Conservation (phyloP, 1,140 invertebrate genomes). For the Copidosoma floridanum region DNA sequence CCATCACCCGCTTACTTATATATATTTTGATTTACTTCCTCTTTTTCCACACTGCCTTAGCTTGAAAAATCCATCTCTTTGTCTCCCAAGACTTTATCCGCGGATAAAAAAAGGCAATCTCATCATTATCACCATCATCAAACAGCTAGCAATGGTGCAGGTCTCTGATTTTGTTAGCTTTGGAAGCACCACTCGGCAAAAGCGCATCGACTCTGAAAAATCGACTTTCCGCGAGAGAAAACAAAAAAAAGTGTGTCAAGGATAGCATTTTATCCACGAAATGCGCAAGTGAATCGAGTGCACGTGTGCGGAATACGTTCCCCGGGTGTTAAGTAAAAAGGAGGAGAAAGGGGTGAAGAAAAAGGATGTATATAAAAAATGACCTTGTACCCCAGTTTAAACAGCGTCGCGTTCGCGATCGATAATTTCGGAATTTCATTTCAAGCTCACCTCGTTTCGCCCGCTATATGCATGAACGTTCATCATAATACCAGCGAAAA, state of each 20-base stretch:
- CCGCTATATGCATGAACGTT: too few relatives aligned
- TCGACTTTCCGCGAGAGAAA: neutral
- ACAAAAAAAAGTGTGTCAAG: conserved; percentile 10
- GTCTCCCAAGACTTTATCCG: too few relatives aligned
- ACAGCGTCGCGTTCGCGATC: neutral
- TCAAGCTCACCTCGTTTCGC: too few relatives aligned
- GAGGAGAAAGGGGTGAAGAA: too few relatives aligned
- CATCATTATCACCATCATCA: too few relatives aligned
- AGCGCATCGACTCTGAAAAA: neutral
- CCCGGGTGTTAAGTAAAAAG: too few relatives aligned
- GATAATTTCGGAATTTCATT: neutral
- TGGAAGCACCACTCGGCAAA: too few relatives aligned
- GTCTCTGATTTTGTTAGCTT: too few relatives aligned
- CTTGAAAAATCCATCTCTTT: too few relatives aligned
- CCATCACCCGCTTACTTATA: too few relatives aligned
- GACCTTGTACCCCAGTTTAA: conserved; percentile 2
- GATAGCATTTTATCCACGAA: neutral
- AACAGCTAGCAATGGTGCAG: too few relatives aligned
- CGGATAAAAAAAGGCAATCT: neutral
- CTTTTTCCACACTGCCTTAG: neutral
- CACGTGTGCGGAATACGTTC: neutral
- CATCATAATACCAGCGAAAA: too few relatives aligned
- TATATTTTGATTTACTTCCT: neutral
- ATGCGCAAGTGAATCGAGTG: neutral
- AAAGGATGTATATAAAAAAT: conserved; percentile 3